Percentiles rank a stretch among this genome's conserved stretches.
Evolutionary conservation across 2,888 invertebrate genomes (phyloP).

Genomic region (Syrista parreyssii): DNA sequence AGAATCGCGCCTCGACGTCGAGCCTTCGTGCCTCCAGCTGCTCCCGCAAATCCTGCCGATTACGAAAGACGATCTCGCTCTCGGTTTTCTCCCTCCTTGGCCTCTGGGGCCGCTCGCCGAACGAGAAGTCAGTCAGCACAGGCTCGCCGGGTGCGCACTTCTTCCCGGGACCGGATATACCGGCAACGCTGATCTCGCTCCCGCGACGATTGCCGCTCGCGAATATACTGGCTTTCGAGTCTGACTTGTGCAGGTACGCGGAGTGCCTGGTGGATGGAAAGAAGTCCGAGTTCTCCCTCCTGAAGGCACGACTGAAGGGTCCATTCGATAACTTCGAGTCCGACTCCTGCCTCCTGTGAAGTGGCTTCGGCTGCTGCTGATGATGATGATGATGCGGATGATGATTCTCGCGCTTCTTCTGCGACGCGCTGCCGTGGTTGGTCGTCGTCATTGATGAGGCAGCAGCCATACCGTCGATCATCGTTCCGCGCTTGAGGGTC

Average conservation of each 20-base stretch:
- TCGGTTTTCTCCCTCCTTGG: constrained; percentile 90
- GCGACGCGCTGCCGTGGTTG: constrained; percentile 25
- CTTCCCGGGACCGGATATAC: constrained; percentile 65
- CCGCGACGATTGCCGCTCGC: constrained; percentile 77
- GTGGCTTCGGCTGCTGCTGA: constrained; percentile 65
- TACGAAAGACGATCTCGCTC: constrained; percentile 84
- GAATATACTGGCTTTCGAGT: constrained; percentile 66
- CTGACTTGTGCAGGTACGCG: constrained; percentile 74
- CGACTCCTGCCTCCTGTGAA: constrained; percentile 79
- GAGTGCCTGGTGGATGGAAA: constrained; percentile 84
- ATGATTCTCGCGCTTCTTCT: constrained; percentile 44
- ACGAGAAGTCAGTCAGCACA: constrained; percentile 76
- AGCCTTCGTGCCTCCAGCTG: constrained; percentile 66
- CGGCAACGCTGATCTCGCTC: constrained; percentile 67
- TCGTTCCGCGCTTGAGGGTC: constrained; percentile 41
- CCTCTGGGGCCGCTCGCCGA: constrained; percentile 66
- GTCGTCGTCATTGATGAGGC: neutral
- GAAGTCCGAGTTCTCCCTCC: constrained; percentile 87
- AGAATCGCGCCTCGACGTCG: constrained; percentile 66
- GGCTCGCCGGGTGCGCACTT: constrained; percentile 72
- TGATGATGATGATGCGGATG: constrained; percentile 38
- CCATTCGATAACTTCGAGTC: constrained; percentile 76
- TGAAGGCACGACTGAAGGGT: constrained; percentile 81
- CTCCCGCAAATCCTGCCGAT: constrained; percentile 70
- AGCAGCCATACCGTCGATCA: neutral